Conservation (phyloP, 2,113 vertebrate genomes). For the Ornithorhynchus anatinus region DNA sequence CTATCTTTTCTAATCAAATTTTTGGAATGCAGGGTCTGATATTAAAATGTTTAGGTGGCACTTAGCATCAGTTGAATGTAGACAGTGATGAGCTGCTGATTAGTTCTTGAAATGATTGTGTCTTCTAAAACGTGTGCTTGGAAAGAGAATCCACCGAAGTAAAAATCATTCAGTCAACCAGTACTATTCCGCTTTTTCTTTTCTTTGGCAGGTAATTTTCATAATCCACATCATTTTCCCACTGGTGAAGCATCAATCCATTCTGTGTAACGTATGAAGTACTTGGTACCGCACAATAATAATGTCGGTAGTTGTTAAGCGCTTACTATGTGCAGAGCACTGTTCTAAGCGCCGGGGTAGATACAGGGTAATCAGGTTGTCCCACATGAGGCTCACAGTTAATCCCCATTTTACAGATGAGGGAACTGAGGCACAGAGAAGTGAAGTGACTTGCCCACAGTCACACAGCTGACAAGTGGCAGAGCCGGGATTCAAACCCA, state of each 20-base stretch:
- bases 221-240: neutral
- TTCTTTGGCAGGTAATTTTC: slow-evolving; percentile 6
- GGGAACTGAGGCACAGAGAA: too few relatives aligned
- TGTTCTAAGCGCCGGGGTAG: too few relatives aligned
- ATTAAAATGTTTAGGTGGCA: slow-evolving; percentile 39
- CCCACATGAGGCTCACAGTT: too few relatives aligned
- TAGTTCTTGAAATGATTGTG: slow-evolving; percentile 30
- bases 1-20: slow-evolving; percentile 40
- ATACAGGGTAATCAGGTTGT: too few relatives aligned
- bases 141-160: slow-evolving; percentile 25
- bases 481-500: too few relatives aligned
- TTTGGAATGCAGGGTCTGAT: slow-evolving; percentile 1
- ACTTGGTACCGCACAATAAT: too few relatives aligned
- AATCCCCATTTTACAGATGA: too few relatives aligned
- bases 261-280: neutral
- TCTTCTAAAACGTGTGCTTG: slow-evolving; percentile 45
- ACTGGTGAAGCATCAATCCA: neutral
- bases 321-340: too few relatives aligned
- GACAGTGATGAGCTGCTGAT: slow-evolving; percentile 25
- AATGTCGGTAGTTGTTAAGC: too few relatives aligned
- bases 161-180: slow-evolving; percentile 13
- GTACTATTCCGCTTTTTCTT: neutral
- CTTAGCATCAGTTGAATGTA: slow-evolving; percentile 35
- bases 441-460: too few relatives aligned
- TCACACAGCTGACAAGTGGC: too few relatives aligned